Base-by-base conservation (phyloP, 92 coral and sea anemone genomes). In the Montipora capitata region DNA sequence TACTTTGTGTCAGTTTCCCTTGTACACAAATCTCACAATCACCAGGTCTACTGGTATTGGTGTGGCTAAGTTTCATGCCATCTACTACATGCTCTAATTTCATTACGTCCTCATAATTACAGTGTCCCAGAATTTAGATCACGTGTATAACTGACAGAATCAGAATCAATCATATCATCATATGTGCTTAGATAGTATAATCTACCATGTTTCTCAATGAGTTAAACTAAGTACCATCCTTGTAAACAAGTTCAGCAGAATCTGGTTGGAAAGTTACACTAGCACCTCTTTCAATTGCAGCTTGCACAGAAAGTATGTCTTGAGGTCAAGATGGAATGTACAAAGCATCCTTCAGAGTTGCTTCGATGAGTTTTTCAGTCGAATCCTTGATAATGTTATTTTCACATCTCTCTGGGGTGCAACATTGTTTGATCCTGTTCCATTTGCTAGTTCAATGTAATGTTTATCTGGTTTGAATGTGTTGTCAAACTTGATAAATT, bases 401-500 rank as follows among this genome's bases (percentile, higher is more conserved):
- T 27, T 27, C 35, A 27, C 35, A 27, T 1, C 35, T 52, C 79
- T 80, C 78, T 81, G 74, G 20, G 86, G 59, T 54, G 87, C 88
- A 40, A 87, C 85, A 70, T 83, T 91, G 82, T 81, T 91, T 0
- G 88, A 18, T 62, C 76, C 42, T 16, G 88, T 86, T 17, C 85
- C 91, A 87, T 80, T 13, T 42, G 88, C 91, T 61, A 86, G 64
- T 42, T 91, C 91, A 40, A 81, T 86, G 79, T 52, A 91, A 58
- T 89, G 86, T 59, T 76, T 67, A 61, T 27, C 35, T 27, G 35
- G 35, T 27, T 27, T 27, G 35, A 27, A 1, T 27, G 56, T 72
- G 81, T 74, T 61, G 39, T 90, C 94, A 68, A 85, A 79, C 27
- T 58, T 90, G 54, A 39, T 67, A 65, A 89, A 84, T 77, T 84